These are phyloP conservation scores for Paradisaea rubra DNA, from an alignment of 2,113 vertebrate species.

Conservation along the genomic window DNA sequence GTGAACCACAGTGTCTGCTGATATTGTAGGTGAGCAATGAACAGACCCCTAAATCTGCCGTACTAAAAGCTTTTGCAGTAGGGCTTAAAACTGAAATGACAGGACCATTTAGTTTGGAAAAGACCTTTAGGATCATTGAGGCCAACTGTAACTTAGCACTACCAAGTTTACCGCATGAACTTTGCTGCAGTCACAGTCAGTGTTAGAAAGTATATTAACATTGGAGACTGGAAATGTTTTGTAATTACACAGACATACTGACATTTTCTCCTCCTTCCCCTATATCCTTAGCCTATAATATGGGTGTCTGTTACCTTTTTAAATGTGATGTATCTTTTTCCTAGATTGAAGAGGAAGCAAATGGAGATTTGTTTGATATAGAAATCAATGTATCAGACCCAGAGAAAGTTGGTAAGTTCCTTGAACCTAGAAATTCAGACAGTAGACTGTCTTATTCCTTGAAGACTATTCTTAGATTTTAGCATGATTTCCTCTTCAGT, in stretches of 20 bases:
- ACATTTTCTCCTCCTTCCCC: not conserved
- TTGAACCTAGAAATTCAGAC: not conserved
- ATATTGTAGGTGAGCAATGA: not conserved
- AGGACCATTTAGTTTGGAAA: not conserved
- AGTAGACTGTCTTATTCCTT: not conserved
- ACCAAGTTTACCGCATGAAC: not conserved
- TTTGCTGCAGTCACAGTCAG: not conserved
- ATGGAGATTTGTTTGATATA: conserved; percentile 86
- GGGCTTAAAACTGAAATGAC: not conserved
- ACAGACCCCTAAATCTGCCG: not conserved
- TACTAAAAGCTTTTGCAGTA: not conserved
- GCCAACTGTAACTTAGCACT: not conserved
- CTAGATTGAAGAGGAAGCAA: conserved; percentile 90
- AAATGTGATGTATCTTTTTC: not conserved
- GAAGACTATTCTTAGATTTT: not conserved
- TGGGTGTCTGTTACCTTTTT: not conserved
- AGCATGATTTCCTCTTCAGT: not conserved
- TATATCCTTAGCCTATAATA: not conserved
- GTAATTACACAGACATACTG: not conserved
- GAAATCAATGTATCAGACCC: conserved; percentile 95
- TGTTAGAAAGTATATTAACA: not conserved
- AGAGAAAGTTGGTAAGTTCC: conserved; percentile 92
- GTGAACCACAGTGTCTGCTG: not conserved
- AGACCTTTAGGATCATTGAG: not conserved
- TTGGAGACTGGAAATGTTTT: not conserved